phyloP scores from a whole-genome alignment of 2,797 vertebrate genomes.

The Columba guinea region DNA sequence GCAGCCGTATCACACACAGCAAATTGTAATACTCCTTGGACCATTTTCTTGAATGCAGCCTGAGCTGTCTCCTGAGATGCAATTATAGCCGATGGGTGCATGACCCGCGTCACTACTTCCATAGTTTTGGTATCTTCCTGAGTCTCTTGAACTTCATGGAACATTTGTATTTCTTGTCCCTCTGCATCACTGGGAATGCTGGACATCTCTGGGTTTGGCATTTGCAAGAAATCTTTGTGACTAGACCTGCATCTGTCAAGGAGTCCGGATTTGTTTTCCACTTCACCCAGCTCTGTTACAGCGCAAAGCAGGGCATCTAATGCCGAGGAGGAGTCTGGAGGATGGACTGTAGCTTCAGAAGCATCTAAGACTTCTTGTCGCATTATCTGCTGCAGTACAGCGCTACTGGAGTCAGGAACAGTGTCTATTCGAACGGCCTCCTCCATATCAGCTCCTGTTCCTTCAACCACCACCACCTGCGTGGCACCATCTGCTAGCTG shows the following conservation, averaged over 20 bases:
- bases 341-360: constrained; percentile 60
- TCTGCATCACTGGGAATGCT: background rate
- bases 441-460: constrained; percentile 55
- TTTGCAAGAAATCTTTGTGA: constrained; percentile 70
- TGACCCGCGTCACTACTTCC: constrained; percentile 78
- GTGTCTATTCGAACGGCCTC: constrained; percentile 59
- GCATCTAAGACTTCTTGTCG: constrained; percentile 72
- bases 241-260: constrained; percentile 40
- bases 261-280: constrained; percentile 66
- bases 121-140: constrained; percentile 64
- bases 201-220: constrained; percentile 52
- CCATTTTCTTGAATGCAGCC: constrained; percentile 81
- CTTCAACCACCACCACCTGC: constrained; percentile 91
- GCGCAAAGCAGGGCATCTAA: constrained; percentile 93
- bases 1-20: constrained; percentile 80
- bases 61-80: constrained; percentile 74
- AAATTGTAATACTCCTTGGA: constrained; percentile 93
- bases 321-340: constrained; percentile 85
- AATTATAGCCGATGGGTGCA: constrained; percentile 73
- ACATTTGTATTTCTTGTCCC: constrained; percentile 69
- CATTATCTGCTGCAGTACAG: constrained; percentile 76
- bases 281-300: constrained; percentile 89
- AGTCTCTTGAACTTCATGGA: constrained; percentile 65
- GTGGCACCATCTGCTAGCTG: constrained; percentile 77
- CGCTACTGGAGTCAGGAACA: constrained; percentile 38